Base-by-base conservation (phyloP, 2,888 invertebrate species). In the Dinocampus coccinellae region DNA sequence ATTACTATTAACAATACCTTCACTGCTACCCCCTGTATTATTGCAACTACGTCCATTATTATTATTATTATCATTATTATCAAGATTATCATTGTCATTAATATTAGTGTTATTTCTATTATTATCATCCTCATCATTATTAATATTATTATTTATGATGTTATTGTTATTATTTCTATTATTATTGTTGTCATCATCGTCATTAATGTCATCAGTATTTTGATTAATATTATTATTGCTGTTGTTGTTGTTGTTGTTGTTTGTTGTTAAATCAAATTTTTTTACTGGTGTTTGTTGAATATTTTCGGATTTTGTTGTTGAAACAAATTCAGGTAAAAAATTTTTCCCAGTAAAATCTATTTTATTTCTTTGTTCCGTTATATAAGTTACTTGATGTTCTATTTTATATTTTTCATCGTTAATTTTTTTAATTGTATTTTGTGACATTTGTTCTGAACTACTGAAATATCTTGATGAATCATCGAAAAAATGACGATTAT, bases 401-500 rank as follows among this genome's bases (percentile, higher is more conserved):
- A 70, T 76, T 57, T 78, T 83, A 6, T 80, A 73, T 24, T 73
- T 72, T 3, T 83, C 85, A 20, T 85, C 85, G 0, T 83, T 81
- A 69, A 84, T 85, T 7, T 83, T 72, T 57, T 81, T 84, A 2
- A 69, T 33, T 0, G 72, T 57, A 3, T 73, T 72, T 2, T 70
- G 70, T 7, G 75, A 72, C 10, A 60, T 63, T 3, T 60, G 42
- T 26, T 73, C 73, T 47, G 73, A 75, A 62, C 61, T 70, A 42
- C 71, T 57, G 72, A 73, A 66, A 64, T 71, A 68, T 13, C 77
- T 57, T 72, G 63, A 73, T 20, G 72, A 73, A 53, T 87, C 85
- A 65, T 84, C 83, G 73, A 84, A 85, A 73, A 80, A 85, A 39
- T 76, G 83, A 33, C 82, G 82, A 22, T 76, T 73, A 16, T 83